phyloP scores from a whole-genome alignment of 1,140 invertebrate species.

The Heliconius congener region DNA sequence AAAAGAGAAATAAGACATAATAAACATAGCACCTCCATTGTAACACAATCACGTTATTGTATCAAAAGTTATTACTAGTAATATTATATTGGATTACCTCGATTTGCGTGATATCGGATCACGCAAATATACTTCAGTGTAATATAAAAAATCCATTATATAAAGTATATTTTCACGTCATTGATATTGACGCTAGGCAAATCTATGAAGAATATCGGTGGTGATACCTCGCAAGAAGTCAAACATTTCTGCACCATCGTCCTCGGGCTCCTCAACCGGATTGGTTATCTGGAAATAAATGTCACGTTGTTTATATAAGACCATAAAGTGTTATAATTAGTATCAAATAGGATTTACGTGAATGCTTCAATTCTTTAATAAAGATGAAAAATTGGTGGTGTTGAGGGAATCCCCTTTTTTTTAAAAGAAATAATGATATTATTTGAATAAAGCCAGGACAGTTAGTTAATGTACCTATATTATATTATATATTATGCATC shows the following conservation, averaged over 20 bases:
- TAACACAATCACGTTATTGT: constrained; percentile 40
- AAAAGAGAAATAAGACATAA: constrained; percentile 26
- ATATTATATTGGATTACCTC: constrained; percentile 35
- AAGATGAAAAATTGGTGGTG: no score
- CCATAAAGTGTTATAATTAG: no score
- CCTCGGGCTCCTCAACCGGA: constrained; percentile 38
- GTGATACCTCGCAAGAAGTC: constrained; percentile 70
- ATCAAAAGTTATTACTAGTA: constrained; percentile 40
- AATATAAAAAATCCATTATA: constrained; percentile 26
- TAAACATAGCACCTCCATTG: constrained; percentile 46
- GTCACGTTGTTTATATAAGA: no score
- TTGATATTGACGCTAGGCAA: constrained; percentile 49
- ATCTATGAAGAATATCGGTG: constrained; percentile 67
- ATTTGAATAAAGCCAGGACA: no score
- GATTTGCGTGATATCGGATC: constrained; percentile 27
- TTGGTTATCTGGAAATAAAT: constrained; percentile 50
- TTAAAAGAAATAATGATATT: no score
- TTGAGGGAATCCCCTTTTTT: no score
- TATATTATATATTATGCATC: not conserved
- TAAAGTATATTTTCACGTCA: constrained; percentile 20
- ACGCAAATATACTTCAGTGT: constrained; percentile 25
- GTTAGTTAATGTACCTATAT: not conserved
- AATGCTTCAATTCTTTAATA: no score
- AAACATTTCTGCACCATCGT: constrained; percentile 62
- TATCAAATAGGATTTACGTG: no score